These are phyloP conservation scores for Sternotherus odoratus DNA, from an alignment of 2,797 vertebrate species.

Conservation along the genomic window DNA sequence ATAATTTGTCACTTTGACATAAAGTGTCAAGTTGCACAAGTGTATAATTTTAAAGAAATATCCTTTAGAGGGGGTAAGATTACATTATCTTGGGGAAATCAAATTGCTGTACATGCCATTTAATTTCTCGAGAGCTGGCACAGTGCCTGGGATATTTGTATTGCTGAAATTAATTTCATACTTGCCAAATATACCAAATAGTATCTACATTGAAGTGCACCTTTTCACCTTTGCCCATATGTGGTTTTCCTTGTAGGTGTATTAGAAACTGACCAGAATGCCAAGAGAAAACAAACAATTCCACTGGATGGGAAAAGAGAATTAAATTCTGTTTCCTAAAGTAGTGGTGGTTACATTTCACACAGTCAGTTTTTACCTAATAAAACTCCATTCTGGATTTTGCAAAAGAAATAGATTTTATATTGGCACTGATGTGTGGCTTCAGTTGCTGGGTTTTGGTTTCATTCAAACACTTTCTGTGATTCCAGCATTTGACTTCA, in stretches of 20 bases:
- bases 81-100: background rate
- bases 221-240: slow-evolving; percentile 29
- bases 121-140: background rate
- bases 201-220: slow-evolving; percentile 6
- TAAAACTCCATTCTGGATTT: slow-evolving; percentile 31
- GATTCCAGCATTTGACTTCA: background rate
- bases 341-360: slow-evolving; percentile 22
- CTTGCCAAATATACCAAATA: background rate
- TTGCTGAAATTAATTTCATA: background rate
- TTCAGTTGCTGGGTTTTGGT: background rate
- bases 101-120: background rate
- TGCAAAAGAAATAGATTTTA: slow-evolving; percentile 12
- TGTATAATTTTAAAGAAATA: background rate
- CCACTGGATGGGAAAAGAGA: slow-evolving; percentile 53
- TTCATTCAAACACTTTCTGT: background rate
- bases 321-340: slow-evolving; percentile 55
- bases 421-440: slow-evolving; percentile 12
- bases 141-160: background rate
- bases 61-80: background rate
- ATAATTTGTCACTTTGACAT: background rate
- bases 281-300: slow-evolving; percentile 58
- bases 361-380: slow-evolving; percentile 36
- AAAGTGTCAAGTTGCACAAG: background rate
- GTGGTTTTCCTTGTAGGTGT: slow-evolving; percentile 51
- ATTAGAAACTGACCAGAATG: slow-evolving; percentile 47